Percentiles rank a stretch among this genome's conserved stretches.
phyloP scores from a whole-genome alignment of 1,140 invertebrate genomes.

The Drosophila pseudoananassae region DNA sequence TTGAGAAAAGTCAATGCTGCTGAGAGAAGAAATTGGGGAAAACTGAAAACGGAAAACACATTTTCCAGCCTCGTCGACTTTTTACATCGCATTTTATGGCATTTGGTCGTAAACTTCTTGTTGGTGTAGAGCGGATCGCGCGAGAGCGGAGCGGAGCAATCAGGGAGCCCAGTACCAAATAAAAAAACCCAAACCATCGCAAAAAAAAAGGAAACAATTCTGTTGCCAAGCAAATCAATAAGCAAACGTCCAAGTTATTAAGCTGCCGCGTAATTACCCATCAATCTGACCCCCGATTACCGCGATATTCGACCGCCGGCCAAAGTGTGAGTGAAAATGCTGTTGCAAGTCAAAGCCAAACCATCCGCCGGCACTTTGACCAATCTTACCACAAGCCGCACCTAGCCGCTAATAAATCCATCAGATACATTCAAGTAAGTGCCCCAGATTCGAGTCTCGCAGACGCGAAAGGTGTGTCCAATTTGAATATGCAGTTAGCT shows the following conservation, averaged over 20 bases:
- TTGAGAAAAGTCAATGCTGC: conserved; percentile 36
- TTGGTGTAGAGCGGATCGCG: conserved; percentile 83
- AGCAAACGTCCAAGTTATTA: conserved; percentile 34
- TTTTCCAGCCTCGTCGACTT: conserved; percentile 83
- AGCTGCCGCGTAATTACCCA: conserved; percentile 19
- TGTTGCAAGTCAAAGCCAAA: conserved; percentile 3
- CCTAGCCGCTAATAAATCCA: conserved; percentile 11
- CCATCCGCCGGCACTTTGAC: conserved; percentile 25
- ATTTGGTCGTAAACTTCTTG: conserved; percentile 84
- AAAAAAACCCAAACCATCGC: conserved; percentile 8
- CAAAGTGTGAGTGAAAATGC: conserved; percentile 26
- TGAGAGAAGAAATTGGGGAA: conserved; percentile 20
- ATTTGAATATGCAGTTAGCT: conserved; percentile 23
- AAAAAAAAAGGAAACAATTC: conserved; percentile 3
- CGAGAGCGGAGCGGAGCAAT: conserved; percentile 61
- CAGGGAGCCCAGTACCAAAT: conserved; percentile 19
- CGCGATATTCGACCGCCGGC: conserved; percentile 19
- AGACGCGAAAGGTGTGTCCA: conserved; percentile 37
- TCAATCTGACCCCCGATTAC: conserved; percentile 15
- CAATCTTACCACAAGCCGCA: conserved; percentile 22
- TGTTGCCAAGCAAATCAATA: conserved; percentile 40
- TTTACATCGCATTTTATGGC: conserved; percentile 84
- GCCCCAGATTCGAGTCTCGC: neutral
- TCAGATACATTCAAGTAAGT: conserved; percentile 48
- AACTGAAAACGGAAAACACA: conserved; percentile 82